Percentiles rank a stretch among this genome's conserved stretches.
Evolutionary conservation across 2,113 vertebrate genomes (phyloP).

Genomic region (Poeciliopsis occidentalis): DNA sequence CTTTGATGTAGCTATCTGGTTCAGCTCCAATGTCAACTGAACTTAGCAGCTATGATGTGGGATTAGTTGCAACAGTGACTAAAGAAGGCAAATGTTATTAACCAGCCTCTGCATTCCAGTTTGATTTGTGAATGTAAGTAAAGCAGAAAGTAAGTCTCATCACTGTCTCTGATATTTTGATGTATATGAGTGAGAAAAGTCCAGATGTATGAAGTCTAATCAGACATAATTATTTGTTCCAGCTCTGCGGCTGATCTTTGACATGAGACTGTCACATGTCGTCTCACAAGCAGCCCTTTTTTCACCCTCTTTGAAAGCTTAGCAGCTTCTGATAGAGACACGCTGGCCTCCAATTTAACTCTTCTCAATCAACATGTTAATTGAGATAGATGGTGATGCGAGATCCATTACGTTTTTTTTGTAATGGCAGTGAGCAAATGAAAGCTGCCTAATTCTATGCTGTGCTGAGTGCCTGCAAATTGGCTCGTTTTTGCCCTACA

Average conservation of each 20-base stretch:
- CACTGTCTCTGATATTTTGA: constrained; percentile 41
- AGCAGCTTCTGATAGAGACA: constrained; percentile 56
- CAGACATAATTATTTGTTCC: constrained; percentile 51
- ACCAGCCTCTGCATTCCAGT: constrained; percentile 38
- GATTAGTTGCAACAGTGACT: constrained; percentile 6
- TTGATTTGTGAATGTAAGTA: constrained; percentile 38
- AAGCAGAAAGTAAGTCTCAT: constrained; percentile 38
- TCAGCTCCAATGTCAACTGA: constrained; percentile 16
- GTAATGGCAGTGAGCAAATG: constrained; percentile 62
- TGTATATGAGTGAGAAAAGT: constrained; percentile 41
- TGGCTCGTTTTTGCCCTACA: constrained; percentile 40
- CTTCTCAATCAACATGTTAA: constrained; percentile 62
- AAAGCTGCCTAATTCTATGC: constrained; percentile 51
- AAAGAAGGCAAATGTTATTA: constrained; percentile 23
- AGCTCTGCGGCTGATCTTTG: constrained; percentile 45
- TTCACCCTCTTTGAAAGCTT: constrained; percentile 49
- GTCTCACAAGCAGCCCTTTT: constrained; percentile 42
- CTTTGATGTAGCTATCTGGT: constrained; percentile 40
- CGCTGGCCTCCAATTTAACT: constrained; percentile 56
- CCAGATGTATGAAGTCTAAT: constrained; percentile 54
- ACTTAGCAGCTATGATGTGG: constrained; percentile 20
- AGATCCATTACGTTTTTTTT: constrained; percentile 67
- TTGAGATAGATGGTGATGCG: constrained; percentile 73
- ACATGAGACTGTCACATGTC: constrained; percentile 59
- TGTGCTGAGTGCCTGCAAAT: constrained; percentile 31